Conservation (phyloP, 92 coral and sea anemone genomes). For the Paragorgia papillata region DNA sequence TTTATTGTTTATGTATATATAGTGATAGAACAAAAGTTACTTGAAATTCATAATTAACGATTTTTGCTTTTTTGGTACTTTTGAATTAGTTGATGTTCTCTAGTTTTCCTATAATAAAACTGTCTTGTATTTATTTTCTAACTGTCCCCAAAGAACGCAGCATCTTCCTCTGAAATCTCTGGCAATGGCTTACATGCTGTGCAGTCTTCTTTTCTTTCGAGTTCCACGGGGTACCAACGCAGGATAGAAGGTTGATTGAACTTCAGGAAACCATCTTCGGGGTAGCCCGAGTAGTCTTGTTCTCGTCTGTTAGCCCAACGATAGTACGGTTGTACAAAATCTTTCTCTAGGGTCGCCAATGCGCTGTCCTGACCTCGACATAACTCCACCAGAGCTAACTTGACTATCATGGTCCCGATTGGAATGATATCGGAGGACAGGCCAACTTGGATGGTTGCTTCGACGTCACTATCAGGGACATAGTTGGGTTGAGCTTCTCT, state of each 20-base stretch:
- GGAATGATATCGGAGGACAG: conserved; percentile 93
- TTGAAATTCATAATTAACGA: too few species aligned
- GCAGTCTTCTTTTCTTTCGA: conserved; percentile 75
- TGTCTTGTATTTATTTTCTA: background rate
- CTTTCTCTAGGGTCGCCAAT: conserved; percentile 77
- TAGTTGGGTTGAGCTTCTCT: conserved; percentile 88
- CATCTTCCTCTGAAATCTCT: conserved; percentile 44
- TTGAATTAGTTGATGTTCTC: too few species aligned
- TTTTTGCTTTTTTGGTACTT: too few species aligned
- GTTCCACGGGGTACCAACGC: conserved; percentile 83
- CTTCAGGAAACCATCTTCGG: conserved; percentile 74
- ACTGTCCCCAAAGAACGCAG: conserved; percentile 45
- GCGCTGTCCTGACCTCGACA: conserved; percentile 89
- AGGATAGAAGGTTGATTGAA: conserved; percentile 82
- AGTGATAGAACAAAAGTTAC: too few species aligned
- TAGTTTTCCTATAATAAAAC: too few species aligned
- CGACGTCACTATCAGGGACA: conserved; percentile 80
- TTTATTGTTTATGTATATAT: too few species aligned
- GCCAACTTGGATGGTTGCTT: conserved; percentile 87
- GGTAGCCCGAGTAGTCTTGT: conserved; percentile 66
- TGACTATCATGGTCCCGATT: conserved; percentile 79
- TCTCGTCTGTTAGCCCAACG: conserved; percentile 93
- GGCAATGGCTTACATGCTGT: conserved; percentile 65
- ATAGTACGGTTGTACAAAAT: conserved; percentile 76
- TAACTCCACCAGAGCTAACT: conserved; percentile 85